Evolutionary conservation across 2,113 vertebrate genomes (phyloP), one percentile per base, ranked within the genome.

Genomic region (Platichthys flesus): DNA sequence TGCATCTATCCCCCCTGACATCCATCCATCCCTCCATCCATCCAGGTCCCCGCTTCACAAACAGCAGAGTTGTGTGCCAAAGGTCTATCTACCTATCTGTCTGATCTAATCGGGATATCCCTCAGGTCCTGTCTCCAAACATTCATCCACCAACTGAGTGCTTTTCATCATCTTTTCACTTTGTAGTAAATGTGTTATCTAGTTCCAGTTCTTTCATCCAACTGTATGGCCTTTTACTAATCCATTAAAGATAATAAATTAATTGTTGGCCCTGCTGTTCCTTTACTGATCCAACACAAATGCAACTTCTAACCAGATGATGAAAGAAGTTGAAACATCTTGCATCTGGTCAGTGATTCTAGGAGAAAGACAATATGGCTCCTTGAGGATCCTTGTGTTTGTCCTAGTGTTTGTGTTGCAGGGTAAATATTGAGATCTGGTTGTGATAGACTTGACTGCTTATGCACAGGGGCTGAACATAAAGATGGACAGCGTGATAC

Each of bases 111-210:
- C 45, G 1, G 15, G 45, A 49, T 49, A 15, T 49, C 45, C 45
- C 45, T 6, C 45, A 35, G 73, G 74, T 54, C 61, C 60, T 49
- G 47, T 54, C 31, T 31, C 65, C 45, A 62, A 0, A 1, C 54
- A 28, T 55, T 8, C 45, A 65, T 65, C 69, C 69, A 82, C 64
- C 75, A 26, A 55, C 79, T 6, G 16, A 23, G 51, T 51, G 80
- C 18, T 45, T 73, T 73, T 60, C 58, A 57, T 77, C 51, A 63
- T 82, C 40, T 51, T 77, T 67, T 57, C 13, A 67, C 67, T 73
- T 54, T 37, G 20, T 26, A 28, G 18, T 28, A 21, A 71, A 67
- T 71, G 21, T 49, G 72, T 63, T 45, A 67, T 67, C 56, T 40
- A 40, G 18, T 13, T 51, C 57, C 51, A 0, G 23, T 62, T 3